Conservation (phyloP, 1,140 invertebrate species). For the Drosophila arawakana region DNA sequence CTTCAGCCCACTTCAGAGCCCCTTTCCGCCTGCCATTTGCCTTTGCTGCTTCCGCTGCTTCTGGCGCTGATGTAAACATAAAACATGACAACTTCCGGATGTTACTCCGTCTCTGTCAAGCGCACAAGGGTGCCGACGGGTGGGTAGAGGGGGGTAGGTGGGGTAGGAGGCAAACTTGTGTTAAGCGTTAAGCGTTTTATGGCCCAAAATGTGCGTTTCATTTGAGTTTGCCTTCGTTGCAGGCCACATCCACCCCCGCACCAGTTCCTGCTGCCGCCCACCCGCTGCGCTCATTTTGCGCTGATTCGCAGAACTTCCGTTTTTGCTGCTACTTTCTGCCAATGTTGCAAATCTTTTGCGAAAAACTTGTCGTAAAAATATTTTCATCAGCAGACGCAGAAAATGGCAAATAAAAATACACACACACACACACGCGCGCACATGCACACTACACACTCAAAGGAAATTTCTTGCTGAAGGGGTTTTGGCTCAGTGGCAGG, state of each 20-base stretch:
- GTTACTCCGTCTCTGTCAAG: conserved; percentile 7
- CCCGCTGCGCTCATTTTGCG: conserved; percentile 51
- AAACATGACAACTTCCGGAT: conserved; percentile 73
- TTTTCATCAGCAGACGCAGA: conserved; percentile 65
- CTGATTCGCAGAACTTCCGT: conserved; percentile 68
- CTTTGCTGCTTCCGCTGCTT: conserved; percentile 27
- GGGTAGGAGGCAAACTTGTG: no score
- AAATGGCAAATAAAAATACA: conserved; percentile 50
- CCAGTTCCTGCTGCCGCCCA: no score
- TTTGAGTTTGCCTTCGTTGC: conserved; percentile 26
- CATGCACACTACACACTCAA: neutral
- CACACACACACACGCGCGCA: no score
- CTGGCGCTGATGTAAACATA: conserved; percentile 64
- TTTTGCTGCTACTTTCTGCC: conserved; percentile 49
- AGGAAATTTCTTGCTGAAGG: neutral
- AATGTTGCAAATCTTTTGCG: conserved; percentile 80
- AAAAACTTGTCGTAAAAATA: conserved; percentile 83
- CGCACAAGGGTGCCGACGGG: neutral
- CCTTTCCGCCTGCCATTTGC: conserved; percentile 4
- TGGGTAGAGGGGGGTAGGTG: neutral
- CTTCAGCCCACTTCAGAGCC: neutral
- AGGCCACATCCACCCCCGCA: neutral
- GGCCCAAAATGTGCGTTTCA: conserved; percentile 68
- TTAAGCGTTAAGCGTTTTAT: conserved; percentile 72
- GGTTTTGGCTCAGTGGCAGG: neutral